Percentiles rank a stretch among this genome's conserved stretches.
Evolutionary conservation across 2,113 vertebrate species (phyloP).

Genomic region (Nesoenas mayeri): DNA sequence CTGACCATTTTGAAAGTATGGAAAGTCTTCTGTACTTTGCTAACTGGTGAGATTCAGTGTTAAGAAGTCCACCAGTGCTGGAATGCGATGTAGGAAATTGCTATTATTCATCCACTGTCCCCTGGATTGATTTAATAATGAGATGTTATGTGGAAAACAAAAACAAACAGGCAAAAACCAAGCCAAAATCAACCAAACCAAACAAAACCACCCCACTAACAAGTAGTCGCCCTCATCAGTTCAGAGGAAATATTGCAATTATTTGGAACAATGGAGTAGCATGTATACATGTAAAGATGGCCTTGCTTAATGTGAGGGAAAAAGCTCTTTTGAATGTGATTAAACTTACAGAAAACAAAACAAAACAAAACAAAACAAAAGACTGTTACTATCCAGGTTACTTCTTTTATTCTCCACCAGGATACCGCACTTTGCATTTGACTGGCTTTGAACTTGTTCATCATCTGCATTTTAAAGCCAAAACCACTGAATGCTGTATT

Average conservation of each 20-base stretch:
- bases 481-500: background rate
- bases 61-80: background rate
- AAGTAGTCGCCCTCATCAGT: fast-evolving
- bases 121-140: background rate
- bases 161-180: no score
- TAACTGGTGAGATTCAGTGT: background rate
- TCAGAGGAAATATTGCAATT: background rate
- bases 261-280: fast-evolving
- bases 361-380: background rate
- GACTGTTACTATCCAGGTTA: background rate
- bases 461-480: background rate
- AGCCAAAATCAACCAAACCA: no score
- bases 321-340: background rate
- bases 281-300: background rate
- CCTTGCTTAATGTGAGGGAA: background rate
- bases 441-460: background rate
- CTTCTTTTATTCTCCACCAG: background rate
- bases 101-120: background rate
- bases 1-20: background rate
- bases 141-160: background rate
- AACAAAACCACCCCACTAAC: background rate
- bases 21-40: background rate
- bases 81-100: background rate
- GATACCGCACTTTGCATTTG: background rate
- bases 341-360: background rate